phyloP scores from a whole-genome alignment of 2,797 vertebrate genomes.

The Hypotaenidia okinawae region DNA sequence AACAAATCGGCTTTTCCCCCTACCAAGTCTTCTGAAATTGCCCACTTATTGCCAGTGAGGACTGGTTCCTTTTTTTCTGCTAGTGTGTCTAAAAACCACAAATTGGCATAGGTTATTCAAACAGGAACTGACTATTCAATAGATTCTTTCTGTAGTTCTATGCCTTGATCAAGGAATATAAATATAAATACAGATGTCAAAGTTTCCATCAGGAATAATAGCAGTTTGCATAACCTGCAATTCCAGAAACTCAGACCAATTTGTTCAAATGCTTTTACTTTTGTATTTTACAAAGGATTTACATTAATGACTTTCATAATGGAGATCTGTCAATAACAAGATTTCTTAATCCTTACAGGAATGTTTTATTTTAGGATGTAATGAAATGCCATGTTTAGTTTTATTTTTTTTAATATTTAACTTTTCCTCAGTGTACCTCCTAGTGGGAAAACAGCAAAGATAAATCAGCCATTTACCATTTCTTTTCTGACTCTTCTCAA shows the following conservation, averaged over 20 bases:
- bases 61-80: background rate
- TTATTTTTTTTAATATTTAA: background rate
- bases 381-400: background rate
- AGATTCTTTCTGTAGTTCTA: background rate
- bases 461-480: background rate
- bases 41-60: background rate
- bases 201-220: background rate
- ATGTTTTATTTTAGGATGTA: background rate
- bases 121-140: background rate
- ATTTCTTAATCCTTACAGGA: background rate
- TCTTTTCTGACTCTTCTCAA: background rate
- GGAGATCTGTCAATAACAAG: background rate
- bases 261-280: background rate
- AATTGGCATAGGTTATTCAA: background rate
- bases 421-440: background rate
- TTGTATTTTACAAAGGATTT: background rate
- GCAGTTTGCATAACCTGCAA: background rate
- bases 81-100: background rate
- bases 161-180: background rate
- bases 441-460: background rate
- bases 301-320: background rate
- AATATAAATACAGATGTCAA: background rate
- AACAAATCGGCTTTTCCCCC: background rate
- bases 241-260: background rate
- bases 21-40: background rate